Conservation (phyloP, 2,888 invertebrate species). For the Psylliodes chrysocephalus region DNA sequence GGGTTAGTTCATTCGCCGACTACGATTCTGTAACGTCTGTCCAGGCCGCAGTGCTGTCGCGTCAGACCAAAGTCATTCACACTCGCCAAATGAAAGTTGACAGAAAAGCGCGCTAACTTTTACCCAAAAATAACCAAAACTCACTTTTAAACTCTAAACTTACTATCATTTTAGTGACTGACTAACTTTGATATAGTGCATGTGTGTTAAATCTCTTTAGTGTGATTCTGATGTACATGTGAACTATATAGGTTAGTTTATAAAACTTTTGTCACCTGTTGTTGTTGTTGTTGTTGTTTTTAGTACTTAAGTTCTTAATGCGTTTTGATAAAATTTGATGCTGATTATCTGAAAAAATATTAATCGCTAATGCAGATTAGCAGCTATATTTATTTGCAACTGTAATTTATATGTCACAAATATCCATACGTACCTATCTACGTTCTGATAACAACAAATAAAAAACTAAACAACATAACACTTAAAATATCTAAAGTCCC, state of each 20-base stretch:
- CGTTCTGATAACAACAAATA: too few relatives aligned
- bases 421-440: too few relatives aligned
- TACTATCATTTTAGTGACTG: neutral
- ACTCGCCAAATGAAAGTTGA: constrained; percentile 15
- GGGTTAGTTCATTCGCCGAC: constrained; percentile 15
- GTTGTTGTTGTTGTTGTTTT: constrained; percentile 32
- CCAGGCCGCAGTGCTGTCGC: constrained; percentile 30
- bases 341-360: constrained; percentile 3
- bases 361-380: neutral
- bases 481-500: too few relatives aligned
- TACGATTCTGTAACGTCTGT: constrained; percentile 27
- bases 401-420: too few relatives aligned
- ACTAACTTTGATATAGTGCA: constrained; percentile 26
- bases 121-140: neutral
- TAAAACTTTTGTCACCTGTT: constrained; percentile 46
- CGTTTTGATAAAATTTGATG: constrained; percentile 22
- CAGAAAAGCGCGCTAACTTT: constrained; percentile 11
- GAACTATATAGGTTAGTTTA: constrained; percentile 52
- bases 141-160: neutral
- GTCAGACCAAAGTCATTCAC: constrained; percentile 3
- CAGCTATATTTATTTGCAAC: neutral
- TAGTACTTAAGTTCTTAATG: neutral
- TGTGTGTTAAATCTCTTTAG: constrained; percentile 23
- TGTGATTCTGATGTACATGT: constrained; percentile 42
- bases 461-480: too few relatives aligned